A percentile compares a stretch with the other conserved stretches of the same genome.
phyloP scores from a whole-genome alignment of 2,888 invertebrate genomes.

The Agonum fuliginosum region DNA sequence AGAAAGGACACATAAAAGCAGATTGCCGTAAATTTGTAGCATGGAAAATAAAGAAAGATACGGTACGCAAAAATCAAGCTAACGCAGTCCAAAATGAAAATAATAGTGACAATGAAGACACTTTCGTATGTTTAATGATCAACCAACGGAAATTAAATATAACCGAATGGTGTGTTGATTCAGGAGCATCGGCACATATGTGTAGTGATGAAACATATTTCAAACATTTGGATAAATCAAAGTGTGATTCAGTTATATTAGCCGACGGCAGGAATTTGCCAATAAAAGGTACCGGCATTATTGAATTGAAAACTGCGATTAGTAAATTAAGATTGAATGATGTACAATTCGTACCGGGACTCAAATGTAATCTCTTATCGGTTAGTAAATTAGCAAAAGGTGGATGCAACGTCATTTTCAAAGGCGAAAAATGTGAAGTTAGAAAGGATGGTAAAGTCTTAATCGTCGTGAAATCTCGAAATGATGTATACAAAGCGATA shows the following conservation, averaged over 20 bases:
- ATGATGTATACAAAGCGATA: not conserved
- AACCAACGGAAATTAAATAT: not conserved
- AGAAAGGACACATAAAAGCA: not conserved
- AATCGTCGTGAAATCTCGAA: not conserved
- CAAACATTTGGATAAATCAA: not conserved
- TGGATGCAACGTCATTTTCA: not conserved
- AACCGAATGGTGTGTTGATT: not conserved
- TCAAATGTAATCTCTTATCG: not conserved
- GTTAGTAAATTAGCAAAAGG: not conserved
- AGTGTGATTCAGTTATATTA: not conserved
- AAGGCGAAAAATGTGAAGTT: not conserved
- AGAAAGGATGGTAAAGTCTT: not conserved
- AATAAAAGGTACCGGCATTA: not conserved
- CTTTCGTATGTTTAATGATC: not conserved
- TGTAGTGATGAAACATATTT: not conserved
- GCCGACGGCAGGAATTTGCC: not conserved
- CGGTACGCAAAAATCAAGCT: not conserved
- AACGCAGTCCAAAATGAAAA: too few relatives aligned
- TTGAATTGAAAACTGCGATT: not conserved
- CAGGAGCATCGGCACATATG: conserved; percentile 2
- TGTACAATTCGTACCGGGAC: not conserved
- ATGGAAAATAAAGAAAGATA: not conserved
- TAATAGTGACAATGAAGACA: too few relatives aligned
- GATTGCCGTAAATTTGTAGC: not conserved
- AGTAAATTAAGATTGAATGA: not conserved